A percentile compares a stretch with the other conserved stretches of the same genome.
These are phyloP conservation scores for Maniola jurtina DNA, from an alignment of 1,140 invertebrate species.

Conservation along the genomic window DNA sequence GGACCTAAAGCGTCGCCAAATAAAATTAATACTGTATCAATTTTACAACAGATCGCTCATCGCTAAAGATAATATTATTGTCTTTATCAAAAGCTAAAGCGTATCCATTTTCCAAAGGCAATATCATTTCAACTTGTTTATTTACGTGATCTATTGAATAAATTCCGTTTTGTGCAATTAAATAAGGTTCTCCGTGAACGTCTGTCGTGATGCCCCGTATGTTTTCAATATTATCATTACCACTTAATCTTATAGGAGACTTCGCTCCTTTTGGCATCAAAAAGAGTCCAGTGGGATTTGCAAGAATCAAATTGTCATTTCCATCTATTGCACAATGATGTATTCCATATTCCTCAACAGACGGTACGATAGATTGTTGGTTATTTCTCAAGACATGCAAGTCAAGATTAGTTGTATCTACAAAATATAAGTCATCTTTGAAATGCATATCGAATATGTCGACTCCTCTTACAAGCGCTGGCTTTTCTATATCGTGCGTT, in stretches of 20 bases:
- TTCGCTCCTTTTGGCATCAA: constrained; percentile 29
- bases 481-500: constrained; percentile 34
- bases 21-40: constrained; percentile 7
- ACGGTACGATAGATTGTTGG: constrained; percentile 26
- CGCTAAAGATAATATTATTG: constrained; percentile 50
- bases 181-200: constrained; percentile 31
- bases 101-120: constrained; percentile 40
- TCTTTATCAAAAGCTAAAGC: constrained; percentile 48
- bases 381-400: constrained; percentile 34
- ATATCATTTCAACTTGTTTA: constrained; percentile 27
- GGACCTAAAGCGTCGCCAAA: not conserved
- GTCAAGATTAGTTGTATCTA: constrained; percentile 47
- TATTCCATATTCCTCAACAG: constrained; percentile 41
- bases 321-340: constrained; percentile 44
- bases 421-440: constrained; percentile 42
- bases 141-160: constrained; percentile 37
- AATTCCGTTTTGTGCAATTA: constrained; percentile 44
- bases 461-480: constrained; percentile 32
- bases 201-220: constrained; percentile 43
- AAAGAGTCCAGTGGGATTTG: constrained; percentile 41
- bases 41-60: constrained; percentile 42
- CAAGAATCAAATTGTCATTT: constrained; percentile 39
- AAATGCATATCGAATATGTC: constrained; percentile 54
- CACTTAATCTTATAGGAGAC: constrained; percentile 24
- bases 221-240: constrained; percentile 29